phyloP scores from a whole-genome alignment of 1,140 invertebrate species.

The Aphis craccivora region DNA sequence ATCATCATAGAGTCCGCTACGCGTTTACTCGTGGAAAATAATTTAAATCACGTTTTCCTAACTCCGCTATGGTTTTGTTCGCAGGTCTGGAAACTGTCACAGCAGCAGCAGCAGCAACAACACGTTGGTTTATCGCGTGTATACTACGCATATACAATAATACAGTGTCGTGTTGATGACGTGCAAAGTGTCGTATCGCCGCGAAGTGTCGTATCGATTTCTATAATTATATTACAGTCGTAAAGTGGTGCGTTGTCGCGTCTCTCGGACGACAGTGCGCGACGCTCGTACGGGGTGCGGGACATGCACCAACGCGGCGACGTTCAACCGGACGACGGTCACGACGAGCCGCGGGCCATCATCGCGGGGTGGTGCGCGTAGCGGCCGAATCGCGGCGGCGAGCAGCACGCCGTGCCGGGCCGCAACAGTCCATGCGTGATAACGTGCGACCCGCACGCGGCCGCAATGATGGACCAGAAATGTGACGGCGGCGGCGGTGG shows the following conservation, averaged over 20 bases:
- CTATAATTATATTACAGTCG: neutral
- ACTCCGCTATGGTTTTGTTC: neutral
- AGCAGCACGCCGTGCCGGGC: conserved; percentile 38
- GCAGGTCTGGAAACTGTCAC: neutral
- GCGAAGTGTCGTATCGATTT: neutral
- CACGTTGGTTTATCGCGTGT: neutral
- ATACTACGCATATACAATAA: too few relatives aligned
- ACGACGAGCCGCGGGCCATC: neutral
- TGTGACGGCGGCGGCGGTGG: conserved; percentile 58
- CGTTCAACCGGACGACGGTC: neutral
- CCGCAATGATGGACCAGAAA: conserved; percentile 54
- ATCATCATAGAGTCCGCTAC: neutral
- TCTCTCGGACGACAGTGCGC: neutral
- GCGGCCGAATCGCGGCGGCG: conserved; percentile 50
- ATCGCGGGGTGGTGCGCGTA: conserved; percentile 35
- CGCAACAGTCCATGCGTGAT: conserved; percentile 51
- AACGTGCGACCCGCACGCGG: conserved; percentile 47
- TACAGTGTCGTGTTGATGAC: neutral
- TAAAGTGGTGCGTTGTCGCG: neutral
- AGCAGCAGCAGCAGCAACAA: neutral
- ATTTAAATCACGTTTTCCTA: neutral
- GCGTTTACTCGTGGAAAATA: neutral
- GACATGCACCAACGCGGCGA: conserved; percentile 16
- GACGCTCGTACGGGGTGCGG: neutral
- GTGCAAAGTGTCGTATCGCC: neutral